Base-by-base conservation (phyloP, 2,797 vertebrate species). In the Tenualosa ilisha region DNA sequence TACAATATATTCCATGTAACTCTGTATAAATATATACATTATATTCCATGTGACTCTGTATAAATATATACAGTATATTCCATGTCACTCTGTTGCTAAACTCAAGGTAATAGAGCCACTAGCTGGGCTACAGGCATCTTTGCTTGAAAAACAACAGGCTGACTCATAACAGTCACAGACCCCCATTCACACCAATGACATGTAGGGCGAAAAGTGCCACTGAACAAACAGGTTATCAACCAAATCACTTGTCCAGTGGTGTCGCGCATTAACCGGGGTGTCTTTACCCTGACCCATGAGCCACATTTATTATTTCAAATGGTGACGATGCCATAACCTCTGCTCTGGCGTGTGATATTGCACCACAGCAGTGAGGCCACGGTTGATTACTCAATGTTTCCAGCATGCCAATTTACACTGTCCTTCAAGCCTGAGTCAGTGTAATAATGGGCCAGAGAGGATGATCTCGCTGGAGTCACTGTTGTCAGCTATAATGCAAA, bases 281-380 rank as follows among this genome's bases (percentile, higher is more conserved):
- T 90, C 84, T 22, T 50, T 88, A 87, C 87, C 83, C 81, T 72
- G 81, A 85, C 83, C 86, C 89, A 88, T 85, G 90, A 83, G 89
- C 89, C 87, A 87, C 82, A 87, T 91, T 46, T 88, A 87, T 93
- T 92, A 91, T 91, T 90, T 82, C 90, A 92, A 91, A 90, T 87
- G 89, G 82, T 85, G 88, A 89, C 88, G 88, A 90, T 88, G 89
- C 86, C 81, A 40, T 75, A 49, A 91, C 91, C 89, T 90, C 31
- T 90, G 90, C 84, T 46, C 79, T 22, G 82, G 75, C 40, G 83
- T 83, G 81, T 72, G 83, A 72, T 85, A 88, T n/a, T 81, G 49
- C 24, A 43, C 54, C 59, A n/a, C 0, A 15, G 81, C 85, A 87
- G 54, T 53, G 40, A 54, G 81, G 24, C 43, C 87, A 85, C 79